These are phyloP conservation scores for Solen grandis DNA, from an alignment of 1,140 invertebrate genomes.

Conservation along the genomic window DNA sequence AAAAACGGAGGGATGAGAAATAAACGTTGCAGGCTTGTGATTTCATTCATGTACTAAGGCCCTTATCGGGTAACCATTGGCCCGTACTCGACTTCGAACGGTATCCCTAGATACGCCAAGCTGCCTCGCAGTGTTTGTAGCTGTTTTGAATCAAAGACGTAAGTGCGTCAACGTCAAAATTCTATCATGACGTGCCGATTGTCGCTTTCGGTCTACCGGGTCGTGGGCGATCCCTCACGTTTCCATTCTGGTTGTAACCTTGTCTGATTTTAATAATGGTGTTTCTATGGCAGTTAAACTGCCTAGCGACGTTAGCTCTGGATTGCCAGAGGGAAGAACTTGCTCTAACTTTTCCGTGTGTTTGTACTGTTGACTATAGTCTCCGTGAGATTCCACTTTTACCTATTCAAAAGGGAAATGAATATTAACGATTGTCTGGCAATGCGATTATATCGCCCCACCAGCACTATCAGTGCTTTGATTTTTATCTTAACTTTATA, in stretches of 20 bases:
- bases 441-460: too few species aligned
- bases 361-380: too few species aligned
- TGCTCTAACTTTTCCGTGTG: too few species aligned
- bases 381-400: too few species aligned
- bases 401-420: too few species aligned
- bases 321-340: too few species aligned
- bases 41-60: too few species aligned
- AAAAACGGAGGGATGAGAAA: too few species aligned
- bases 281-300: not conserved
- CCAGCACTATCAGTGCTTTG: too few species aligned
- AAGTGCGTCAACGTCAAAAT: not conserved
- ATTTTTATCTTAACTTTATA: too few species aligned
- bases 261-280: not conserved
- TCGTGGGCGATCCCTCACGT: not conserved
- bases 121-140: conserved; percentile 9
- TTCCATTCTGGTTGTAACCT: not conserved
- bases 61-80: conserved; percentile 10
- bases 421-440: too few species aligned
- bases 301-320: not conserved
- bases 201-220: not conserved
- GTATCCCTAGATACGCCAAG: conserved; percentile 18
- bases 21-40: too few species aligned
- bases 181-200: conserved; percentile 6
- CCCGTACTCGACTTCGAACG: not conserved
- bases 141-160: conserved; percentile 22